A percentile compares a stretch with the other conserved stretches of the same genome.
Evolutionary conservation across 2,113 vertebrate genomes (phyloP).

Genomic region (Brachypodius melanocephalos): DNA sequence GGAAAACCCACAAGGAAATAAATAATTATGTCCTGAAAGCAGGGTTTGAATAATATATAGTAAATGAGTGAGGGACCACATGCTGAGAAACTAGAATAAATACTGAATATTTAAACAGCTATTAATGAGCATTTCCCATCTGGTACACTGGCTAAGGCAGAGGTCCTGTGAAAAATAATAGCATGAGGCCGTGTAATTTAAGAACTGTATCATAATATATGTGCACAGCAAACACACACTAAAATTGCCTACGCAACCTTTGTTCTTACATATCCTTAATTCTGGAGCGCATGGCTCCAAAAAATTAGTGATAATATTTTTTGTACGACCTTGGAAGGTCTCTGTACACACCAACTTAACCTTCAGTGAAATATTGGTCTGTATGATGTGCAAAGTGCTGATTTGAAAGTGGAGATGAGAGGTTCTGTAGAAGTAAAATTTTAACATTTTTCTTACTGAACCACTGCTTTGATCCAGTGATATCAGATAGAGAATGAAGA

Average conservation of each 20-base stretch:
- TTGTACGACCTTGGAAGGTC: not conserved
- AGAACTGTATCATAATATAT: conserved; percentile 21
- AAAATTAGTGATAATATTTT: not conserved
- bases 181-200: not conserved
- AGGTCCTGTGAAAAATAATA: conserved; percentile 43
- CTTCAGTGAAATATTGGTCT: not conserved
- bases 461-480: not conserved
- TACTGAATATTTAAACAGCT: conserved; percentile 51
- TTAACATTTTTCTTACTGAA: not conserved
- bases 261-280: conserved; percentile 6
- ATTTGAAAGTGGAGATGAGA: not conserved
- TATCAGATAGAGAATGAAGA: not conserved
- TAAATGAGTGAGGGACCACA: conserved; percentile 25
- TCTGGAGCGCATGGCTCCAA: not conserved
- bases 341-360: not conserved
- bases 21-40: conserved; percentile 33
- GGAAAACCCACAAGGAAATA: conserved; percentile 16
- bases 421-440: not conserved
- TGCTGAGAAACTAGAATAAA: conserved; percentile 49
- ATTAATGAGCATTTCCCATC: conserved; percentile 58
- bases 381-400: not conserved
- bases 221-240: not conserved
- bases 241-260: conserved; percentile 16
- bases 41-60: conserved; percentile 17
- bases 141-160: conserved; percentile 13